phyloP scores from a whole-genome alignment of 2,888 invertebrate species.

The Eilema griseolum region DNA sequence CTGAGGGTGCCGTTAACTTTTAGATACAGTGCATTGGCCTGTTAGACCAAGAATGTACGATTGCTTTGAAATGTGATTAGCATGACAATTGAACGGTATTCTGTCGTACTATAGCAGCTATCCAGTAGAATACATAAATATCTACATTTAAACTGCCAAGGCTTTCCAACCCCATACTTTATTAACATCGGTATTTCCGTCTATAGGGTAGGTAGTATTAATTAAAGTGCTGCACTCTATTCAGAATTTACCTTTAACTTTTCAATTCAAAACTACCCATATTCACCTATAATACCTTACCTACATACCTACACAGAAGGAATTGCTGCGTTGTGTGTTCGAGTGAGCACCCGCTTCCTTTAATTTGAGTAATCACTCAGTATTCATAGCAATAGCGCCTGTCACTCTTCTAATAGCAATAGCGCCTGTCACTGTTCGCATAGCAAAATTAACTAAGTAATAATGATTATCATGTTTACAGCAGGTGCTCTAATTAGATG shows the following conservation, averaged over 20 bases:
- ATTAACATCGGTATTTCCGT: not conserved
- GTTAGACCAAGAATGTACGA: not conserved
- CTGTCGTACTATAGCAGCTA: too few species aligned
- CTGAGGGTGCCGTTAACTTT: not conserved
- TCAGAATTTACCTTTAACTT: not conserved
- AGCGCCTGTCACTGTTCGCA: constrained; percentile 12
- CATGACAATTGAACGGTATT: too few species aligned
- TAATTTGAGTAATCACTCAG: not conserved
- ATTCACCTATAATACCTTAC: not conserved
- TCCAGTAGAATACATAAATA: too few species aligned
- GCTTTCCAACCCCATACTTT: too few species aligned
- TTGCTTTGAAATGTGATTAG: too few species aligned
- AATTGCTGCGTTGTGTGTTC: not conserved
- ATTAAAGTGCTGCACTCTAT: not conserved
- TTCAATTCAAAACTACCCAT: not conserved
- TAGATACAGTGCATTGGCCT: too few species aligned
- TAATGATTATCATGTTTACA: constrained; percentile 12
- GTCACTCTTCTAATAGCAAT: not conserved
- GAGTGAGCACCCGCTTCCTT: not conserved
- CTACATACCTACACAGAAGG: not conserved
- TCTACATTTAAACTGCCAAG: too few species aligned
- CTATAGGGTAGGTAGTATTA: not conserved
- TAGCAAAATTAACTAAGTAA: constrained; percentile 14
- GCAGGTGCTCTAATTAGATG: constrained; percentile 15
- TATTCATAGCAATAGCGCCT: constrained; percentile 13